Percentiles rank a stretch among this genome's conserved stretches.
These are phyloP conservation scores for Anneissia japonica DNA, from an alignment of 35 echinoderm and acorn worm species.

Conservation along the genomic window DNA sequence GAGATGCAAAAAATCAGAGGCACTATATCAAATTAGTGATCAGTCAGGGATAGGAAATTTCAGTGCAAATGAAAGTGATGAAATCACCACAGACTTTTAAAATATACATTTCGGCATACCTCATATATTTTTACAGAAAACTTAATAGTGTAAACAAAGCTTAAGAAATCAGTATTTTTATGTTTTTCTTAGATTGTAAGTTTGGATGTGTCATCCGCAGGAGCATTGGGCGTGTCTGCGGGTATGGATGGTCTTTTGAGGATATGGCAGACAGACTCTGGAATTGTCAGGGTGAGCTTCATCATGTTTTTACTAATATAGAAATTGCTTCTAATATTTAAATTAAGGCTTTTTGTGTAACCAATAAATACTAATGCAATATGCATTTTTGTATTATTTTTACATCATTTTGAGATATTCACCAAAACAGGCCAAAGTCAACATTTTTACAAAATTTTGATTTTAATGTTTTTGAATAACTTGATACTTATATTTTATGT, in stretches of 20 bases:
- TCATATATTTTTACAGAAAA: neutral
- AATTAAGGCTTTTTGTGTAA: too few relatives aligned
- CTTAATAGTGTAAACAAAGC: neutral
- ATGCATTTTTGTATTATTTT: too few relatives aligned
- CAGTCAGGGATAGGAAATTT: neutral
- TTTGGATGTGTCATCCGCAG: slow-evolving; percentile 72
- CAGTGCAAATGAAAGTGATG: too few relatives aligned
- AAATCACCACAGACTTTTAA: neutral
- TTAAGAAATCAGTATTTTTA: neutral
- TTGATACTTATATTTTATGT: too few relatives aligned
- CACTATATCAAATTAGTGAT: neutral
- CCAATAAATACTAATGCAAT: too few relatives aligned
- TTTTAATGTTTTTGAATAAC: too few relatives aligned
- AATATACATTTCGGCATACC: neutral
- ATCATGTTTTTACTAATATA: too few relatives aligned
- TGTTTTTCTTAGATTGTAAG: slow-evolving; percentile 54
- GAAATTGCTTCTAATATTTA: too few relatives aligned
- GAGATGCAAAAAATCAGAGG: neutral
- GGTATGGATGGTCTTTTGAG: slow-evolving; percentile 61
- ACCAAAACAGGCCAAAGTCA: too few relatives aligned
- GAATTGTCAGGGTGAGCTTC: slow-evolving; percentile 73
- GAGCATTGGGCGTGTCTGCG: slow-evolving; percentile 75
- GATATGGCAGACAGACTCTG: slow-evolving; percentile 76
- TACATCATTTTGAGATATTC: too few relatives aligned
- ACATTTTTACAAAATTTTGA: too few relatives aligned